Evolutionary conservation across 2,797 vertebrate species (phyloP).

Genomic region (Lithobates pipiens): DNA sequence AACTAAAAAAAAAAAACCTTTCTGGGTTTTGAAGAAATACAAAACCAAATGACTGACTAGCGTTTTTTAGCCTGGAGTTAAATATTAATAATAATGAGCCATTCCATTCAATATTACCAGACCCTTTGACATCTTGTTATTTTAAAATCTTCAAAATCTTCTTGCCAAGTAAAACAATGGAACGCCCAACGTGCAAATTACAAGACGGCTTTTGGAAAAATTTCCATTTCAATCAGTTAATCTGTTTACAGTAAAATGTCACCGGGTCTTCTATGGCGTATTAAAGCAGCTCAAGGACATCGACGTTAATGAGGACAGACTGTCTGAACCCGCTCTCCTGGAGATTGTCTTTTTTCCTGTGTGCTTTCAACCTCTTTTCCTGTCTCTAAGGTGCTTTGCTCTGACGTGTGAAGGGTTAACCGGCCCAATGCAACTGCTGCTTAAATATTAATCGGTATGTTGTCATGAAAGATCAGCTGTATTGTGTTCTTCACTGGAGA

Average conservation of each 20-base stretch:
- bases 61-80: too few relatives aligned
- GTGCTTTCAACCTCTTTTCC: not conserved
- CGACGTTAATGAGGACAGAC: not conserved
- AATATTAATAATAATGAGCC: too few relatives aligned
- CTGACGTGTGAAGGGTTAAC: not conserved
- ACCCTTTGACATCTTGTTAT: too few relatives aligned
- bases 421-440: not conserved
- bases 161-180: too few relatives aligned
- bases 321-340: not conserved
- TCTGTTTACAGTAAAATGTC: not conserved
- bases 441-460: slow-evolving; percentile 30
- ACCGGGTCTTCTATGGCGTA: not conserved
- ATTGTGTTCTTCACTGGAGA: not conserved
- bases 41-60: too few relatives aligned
- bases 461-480: not conserved
- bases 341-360: not conserved
- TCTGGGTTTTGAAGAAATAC: too few relatives aligned
- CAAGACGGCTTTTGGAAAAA: not conserved
- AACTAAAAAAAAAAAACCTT: too few relatives aligned
- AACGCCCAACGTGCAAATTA: too few relatives aligned
- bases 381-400: not conserved
- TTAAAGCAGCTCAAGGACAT: not conserved
- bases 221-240: not conserved
- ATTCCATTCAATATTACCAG: too few relatives aligned
- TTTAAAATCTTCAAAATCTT: too few relatives aligned